Base-by-base conservation (phyloP, 2,797 vertebrate species). In the Aotus griseimembra region DNA sequence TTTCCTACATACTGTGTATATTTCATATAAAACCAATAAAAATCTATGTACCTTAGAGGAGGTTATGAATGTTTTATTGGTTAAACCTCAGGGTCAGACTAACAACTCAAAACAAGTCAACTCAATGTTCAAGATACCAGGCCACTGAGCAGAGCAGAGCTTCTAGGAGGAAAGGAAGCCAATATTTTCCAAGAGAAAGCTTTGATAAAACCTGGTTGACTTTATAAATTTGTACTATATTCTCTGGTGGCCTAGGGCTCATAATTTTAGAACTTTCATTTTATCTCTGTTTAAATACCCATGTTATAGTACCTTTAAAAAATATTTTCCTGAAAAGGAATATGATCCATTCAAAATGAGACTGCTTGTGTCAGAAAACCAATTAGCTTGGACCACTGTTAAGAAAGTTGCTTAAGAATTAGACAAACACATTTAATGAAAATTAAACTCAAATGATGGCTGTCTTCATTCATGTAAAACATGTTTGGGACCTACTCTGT, bases 11-110 rank as follows among this genome's bases (percentile, higher is more conserved):
- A 76, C 87, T 97, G 14, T 95, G 41, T 97, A 95, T 93, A 92
- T 67, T 95, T 72, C 15, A 96, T 97, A 97, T 96, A 98, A 98
- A 98, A 76, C 33, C 84, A 97, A 96, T 97, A 97, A 98, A 98
- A 98, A 95, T 95, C 93, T 93, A 93, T 97, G 96, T 96, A 95
- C 77, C 88, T 98, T 97, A 96, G 94, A 97, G 67, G 55, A 93
- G 93, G 94, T 96, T 95, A 96, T 96, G 88, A 97, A 96, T 97
- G 81, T 96, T 98, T 81, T 86, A 96, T 95, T 91, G 58, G 77
- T 80, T 87, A 94, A 90, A 83, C 44, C 88, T 97, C 46, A 93
- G 95, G 94, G 93, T 97, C 90, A 97, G 87, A 90, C 44, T 88
- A 90, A 96, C 91, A 96, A 94, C 83, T 96, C 93, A 91, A 90